A percentile compares a stretch with the other conserved stretches of the same genome.
Evolutionary conservation across 2,888 invertebrate species (phyloP).

Genomic region (Dryobota labecula): DNA sequence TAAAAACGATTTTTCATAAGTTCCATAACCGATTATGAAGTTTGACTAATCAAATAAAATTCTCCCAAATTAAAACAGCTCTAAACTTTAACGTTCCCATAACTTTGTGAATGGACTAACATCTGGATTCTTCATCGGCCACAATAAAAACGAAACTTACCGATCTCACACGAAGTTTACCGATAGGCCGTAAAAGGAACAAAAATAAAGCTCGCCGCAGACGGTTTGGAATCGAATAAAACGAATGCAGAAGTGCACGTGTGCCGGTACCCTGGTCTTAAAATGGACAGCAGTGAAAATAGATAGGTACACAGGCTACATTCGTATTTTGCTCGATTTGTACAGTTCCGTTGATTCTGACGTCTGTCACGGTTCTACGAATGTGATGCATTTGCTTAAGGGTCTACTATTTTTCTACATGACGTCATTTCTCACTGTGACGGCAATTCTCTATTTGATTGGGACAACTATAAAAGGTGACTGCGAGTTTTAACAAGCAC

Average conservation of each 20-base stretch:
- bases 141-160: slow-evolving; percentile 73
- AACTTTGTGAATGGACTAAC: slow-evolving; percentile 71
- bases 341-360: slow-evolving; percentile 14
- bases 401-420: slow-evolving; percentile 22
- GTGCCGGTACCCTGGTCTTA: slow-evolving; percentile 59
- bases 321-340: slow-evolving; percentile 53
- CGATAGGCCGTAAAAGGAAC: slow-evolving; percentile 77
- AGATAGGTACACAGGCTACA: slow-evolving; percentile 34
- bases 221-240: slow-evolving; percentile 71
- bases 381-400: slow-evolving; percentile 27
- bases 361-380: slow-evolving; percentile 23
- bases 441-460: slow-evolving; percentile 27
- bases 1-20: slow-evolving; percentile 35
- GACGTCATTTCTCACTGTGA: slow-evolving; percentile 32
- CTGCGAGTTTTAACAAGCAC: slow-evolving; percentile 26
- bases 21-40: slow-evolving; percentile 37
- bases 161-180: slow-evolving; percentile 83
- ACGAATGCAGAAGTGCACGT: slow-evolving; percentile 65
- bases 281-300: slow-evolving; percentile 60
- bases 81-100: slow-evolving; percentile 57
- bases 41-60: slow-evolving; percentile 61
- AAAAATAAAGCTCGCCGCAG: slow-evolving; percentile 72
- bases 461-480: slow-evolving; percentile 24
- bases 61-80: slow-evolving; percentile 53
- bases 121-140: slow-evolving; percentile 71